phyloP scores from a whole-genome alignment of 2,888 invertebrate genomes.

The Limnephilus auricula region DNA sequence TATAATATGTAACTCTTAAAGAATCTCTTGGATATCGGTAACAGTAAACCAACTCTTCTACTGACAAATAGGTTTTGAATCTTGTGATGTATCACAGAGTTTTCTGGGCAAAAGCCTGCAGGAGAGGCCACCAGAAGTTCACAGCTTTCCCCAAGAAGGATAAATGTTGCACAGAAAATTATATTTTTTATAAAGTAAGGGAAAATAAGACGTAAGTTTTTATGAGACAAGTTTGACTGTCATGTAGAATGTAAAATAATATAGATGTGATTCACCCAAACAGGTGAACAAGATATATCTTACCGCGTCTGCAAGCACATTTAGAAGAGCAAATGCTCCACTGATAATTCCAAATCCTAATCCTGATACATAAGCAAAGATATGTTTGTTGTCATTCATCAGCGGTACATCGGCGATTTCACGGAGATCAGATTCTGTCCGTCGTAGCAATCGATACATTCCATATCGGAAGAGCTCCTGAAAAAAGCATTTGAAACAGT shows the following conservation, averaged over 20 bases:
- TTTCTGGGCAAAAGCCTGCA: no score
- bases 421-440: conserved; percentile 93
- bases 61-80: no score
- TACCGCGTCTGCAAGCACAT: conserved; percentile 95
- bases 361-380: conserved; percentile 97
- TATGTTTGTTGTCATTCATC: conserved; percentile 91
- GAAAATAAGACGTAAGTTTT: background rate
- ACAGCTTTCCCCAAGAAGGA: no score
- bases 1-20: no score
- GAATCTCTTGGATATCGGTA: no score
- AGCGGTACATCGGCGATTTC: conserved; percentile 89
- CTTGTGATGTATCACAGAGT: no score
- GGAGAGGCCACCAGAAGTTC: no score
- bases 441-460: conserved; percentile 86
- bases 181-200: no score
- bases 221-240: background rate
- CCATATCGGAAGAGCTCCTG: conserved; percentile 93
- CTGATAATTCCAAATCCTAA: conserved; percentile 97
- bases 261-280: background rate
- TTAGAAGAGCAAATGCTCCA: conserved; percentile 95
- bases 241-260: background rate
- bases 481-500: conserved; percentile 66
- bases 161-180: no score
- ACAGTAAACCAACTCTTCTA: no score
- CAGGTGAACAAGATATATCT: conserved; percentile 67